Evolutionary conservation across 2,113 vertebrate genomes (phyloP).

Genomic region (Anas platyrhynchos): DNA sequence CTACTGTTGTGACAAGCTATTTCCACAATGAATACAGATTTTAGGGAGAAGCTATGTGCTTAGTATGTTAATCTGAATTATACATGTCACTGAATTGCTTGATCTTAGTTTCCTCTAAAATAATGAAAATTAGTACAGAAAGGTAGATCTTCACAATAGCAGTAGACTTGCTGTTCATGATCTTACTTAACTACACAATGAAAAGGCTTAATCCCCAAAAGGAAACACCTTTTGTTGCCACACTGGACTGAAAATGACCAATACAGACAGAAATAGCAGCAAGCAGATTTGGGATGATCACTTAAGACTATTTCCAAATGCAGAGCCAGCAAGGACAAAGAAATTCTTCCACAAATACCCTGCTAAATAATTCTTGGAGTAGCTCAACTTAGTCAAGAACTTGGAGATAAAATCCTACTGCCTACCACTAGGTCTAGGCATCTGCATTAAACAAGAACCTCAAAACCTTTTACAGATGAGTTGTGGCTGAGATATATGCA

Average conservation of each 20-base stretch:
- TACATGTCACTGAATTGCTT: background rate
- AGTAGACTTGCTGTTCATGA: background rate
- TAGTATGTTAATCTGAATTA: background rate
- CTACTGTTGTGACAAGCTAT: background rate
- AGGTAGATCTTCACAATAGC: background rate
- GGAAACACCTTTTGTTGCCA: background rate
- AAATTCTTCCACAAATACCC: background rate
- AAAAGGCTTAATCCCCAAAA: background rate
- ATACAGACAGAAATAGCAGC: background rate
- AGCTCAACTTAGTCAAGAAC: conserved; percentile 19
- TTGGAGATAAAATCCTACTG: conserved; percentile 2
- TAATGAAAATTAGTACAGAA: background rate
- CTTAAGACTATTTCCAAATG: background rate
- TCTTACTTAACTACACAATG: background rate
- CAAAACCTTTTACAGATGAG: conserved; percentile 44
- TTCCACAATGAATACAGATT: background rate
- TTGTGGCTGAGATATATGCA: conserved; percentile 57
- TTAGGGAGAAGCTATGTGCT: background rate
- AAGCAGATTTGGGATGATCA: background rate
- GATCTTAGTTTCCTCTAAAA: background rate
- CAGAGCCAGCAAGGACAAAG: background rate
- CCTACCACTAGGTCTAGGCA: conserved; percentile 18
- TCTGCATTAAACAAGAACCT: conserved; percentile 57
- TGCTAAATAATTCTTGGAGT: background rate
- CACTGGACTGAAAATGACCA: background rate